These are phyloP conservation scores for Rhinichthys klamathensis DNA, from an alignment of 2,113 vertebrate genomes.

Conservation along the genomic window DNA sequence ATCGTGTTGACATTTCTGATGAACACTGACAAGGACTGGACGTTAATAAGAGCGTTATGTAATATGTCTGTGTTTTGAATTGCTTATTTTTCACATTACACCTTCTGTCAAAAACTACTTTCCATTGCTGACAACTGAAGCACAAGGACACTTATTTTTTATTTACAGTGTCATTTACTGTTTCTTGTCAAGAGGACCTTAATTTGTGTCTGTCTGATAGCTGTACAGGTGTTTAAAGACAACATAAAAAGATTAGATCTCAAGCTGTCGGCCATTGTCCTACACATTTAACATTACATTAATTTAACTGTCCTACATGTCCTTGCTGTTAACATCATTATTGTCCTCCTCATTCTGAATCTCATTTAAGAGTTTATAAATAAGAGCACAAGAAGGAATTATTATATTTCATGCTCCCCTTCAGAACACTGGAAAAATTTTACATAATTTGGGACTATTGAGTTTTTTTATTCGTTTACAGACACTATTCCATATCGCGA, in stretches of 20 bases:
- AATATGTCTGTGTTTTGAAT: neutral
- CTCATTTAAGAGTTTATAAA: neutral
- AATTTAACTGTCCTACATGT: slow-evolving; percentile 18
- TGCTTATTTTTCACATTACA: neutral
- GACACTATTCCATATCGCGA: no score
- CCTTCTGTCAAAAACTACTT: neutral
- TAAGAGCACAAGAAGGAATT: neutral
- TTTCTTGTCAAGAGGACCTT: slow-evolving; percentile 13
- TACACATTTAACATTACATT: slow-evolving; percentile 36
- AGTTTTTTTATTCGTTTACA: neutral
- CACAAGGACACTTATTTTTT: slow-evolving; percentile 19
- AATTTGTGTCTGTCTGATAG: slow-evolving; percentile 21
- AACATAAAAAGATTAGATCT: slow-evolving; percentile 22
- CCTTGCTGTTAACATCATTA: slow-evolving; percentile 28
- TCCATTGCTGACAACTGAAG: neutral
- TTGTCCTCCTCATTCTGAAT: slow-evolving; percentile 15
- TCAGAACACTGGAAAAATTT: neutral
- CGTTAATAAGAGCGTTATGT: neutral
- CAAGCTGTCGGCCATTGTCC: slow-evolving; percentile 38
- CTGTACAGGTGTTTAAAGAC: slow-evolving; percentile 47
- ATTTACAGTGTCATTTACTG: slow-evolving; percentile 26
- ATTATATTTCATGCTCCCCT: neutral
- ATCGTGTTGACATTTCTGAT: neutral
- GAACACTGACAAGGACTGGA: neutral
- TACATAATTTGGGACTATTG: neutral